phyloP scores from a whole-genome alignment of 2,888 invertebrate genomes.

The Eulithis testata region DNA sequence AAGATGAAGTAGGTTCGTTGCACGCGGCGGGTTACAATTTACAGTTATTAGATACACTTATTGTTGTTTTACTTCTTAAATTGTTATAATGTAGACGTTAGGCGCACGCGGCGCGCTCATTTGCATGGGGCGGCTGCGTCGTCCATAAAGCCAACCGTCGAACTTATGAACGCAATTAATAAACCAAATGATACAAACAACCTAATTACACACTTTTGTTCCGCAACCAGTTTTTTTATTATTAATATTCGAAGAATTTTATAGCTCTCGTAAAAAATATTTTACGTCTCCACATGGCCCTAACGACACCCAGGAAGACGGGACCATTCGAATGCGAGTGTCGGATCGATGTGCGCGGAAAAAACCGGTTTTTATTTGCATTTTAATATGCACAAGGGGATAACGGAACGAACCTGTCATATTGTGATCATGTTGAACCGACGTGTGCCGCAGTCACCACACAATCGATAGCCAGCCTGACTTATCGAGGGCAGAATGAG shows the following conservation, averaged over 20 bases:
- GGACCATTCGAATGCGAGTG: constrained; percentile 69
- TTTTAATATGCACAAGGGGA: constrained; percentile 80
- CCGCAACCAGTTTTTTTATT: constrained; percentile 35
- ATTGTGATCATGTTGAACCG: constrained; percentile 55
- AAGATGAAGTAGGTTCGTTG: constrained; percentile 37
- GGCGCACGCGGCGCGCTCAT: constrained; percentile 73
- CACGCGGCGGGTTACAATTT: constrained; percentile 26
- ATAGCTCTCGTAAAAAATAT: constrained; percentile 41
- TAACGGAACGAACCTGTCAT: constrained; percentile 69
- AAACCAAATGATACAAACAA: constrained; percentile 70
- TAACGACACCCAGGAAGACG: constrained; percentile 68
- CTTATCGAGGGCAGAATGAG: constrained; percentile 39
- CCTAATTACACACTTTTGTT: constrained; percentile 25
- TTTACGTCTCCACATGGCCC: constrained; percentile 58
- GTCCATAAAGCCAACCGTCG: constrained; percentile 72
- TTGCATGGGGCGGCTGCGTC: constrained; percentile 74
- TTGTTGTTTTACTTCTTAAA: constrained; percentile 82
- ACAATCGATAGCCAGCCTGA: constrained; percentile 45
- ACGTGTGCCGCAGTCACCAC: constrained; percentile 39
- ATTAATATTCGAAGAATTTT: constrained; percentile 65
- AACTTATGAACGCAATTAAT: constrained; percentile 80
- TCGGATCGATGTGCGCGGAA: constrained; percentile 61
- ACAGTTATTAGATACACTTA: constrained; percentile 61
- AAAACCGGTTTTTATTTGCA: constrained; percentile 75
- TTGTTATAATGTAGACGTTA: constrained; percentile 79